phyloP scores from a whole-genome alignment of 2,113 vertebrate species.

The Dermatemys mawii region DNA sequence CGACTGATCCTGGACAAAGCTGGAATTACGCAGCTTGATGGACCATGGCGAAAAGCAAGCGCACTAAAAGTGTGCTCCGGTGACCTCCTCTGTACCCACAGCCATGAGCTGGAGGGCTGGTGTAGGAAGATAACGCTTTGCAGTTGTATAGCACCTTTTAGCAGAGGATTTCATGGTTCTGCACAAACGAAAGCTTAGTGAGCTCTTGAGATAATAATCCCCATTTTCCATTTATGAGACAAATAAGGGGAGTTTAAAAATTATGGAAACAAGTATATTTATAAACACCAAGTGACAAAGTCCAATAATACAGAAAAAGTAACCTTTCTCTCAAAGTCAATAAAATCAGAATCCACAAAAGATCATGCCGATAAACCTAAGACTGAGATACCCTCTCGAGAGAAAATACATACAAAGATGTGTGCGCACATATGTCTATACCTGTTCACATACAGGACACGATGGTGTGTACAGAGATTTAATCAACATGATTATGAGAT shows the following conservation, averaged over 20 bases:
- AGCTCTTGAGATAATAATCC: neutral
- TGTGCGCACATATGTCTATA: neutral
- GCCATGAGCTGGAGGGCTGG: neutral
- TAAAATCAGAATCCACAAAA: neutral
- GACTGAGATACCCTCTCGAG: neutral
- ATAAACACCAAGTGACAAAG: no score
- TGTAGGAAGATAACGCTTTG: neutral
- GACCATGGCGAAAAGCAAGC: neutral
- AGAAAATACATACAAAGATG: no score
- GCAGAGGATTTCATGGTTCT: constrained; percentile 4
- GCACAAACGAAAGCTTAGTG: neutral
- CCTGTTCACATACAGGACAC: neutral
- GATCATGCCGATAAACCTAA: neutral
- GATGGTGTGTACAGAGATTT: neutral
- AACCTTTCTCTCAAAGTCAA: neutral
- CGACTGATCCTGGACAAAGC: neutral
- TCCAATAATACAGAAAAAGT: no score
- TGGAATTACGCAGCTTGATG: neutral
- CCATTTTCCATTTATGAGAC: neutral
- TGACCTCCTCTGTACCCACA: neutral
- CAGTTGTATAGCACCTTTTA: neutral
- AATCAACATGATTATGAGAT: accelerated
- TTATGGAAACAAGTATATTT: no score
- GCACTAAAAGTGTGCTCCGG: accelerated
- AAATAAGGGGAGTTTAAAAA: no score